Evolutionary conservation across 2,888 invertebrate genomes (phyloP), one percentile per base, ranked within the genome.

Genomic region (Apodemia zela): DNA sequence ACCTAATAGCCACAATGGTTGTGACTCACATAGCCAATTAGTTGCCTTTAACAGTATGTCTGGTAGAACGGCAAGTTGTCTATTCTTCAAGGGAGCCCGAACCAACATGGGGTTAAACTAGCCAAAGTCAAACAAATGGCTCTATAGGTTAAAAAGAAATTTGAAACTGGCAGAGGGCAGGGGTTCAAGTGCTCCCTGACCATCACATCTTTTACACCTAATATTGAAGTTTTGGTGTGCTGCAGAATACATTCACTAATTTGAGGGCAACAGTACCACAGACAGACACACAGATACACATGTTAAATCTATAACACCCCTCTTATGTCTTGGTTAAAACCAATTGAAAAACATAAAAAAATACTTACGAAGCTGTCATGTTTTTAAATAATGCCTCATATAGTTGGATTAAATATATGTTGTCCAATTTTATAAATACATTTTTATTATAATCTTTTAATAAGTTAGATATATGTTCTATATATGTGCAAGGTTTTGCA

Each of bases 401-500:
- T 47, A 91, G 71, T 61, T 84, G 78, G 62, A 74, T 71, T 63
- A 87, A 74, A 74, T 89, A 87, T 45, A 72, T 68, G 67, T 81
- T 78, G 67, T 87, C 89, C 66, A 90, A 73, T 70, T 75, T 82
- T 63, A 71, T 77, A 13, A 76, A 73, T 68, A 93, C 93, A 63
- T 89, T 86, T 59, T 84, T 75, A 69, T 93, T 84, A 77, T 96
- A 95, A 65, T 93, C 92, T 11, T 85, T 81, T 61, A 96, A 85
- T 3, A 94, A 93, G 66, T 90, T 93, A 0, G 95, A 75, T 71
- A 95, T 92, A 65, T 93, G 92, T 51, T 94, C 94, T n/a, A 97
- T 94, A 78, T 98, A 98, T 18, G 93, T 83, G 68, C 97, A 97
- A 45, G 96, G 94, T 73, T 95, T 95, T 0, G 94, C 94, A 0